Conservation (phyloP, 2,888 invertebrate genomes). For the Sinodicranocentrus sp. region DNA sequence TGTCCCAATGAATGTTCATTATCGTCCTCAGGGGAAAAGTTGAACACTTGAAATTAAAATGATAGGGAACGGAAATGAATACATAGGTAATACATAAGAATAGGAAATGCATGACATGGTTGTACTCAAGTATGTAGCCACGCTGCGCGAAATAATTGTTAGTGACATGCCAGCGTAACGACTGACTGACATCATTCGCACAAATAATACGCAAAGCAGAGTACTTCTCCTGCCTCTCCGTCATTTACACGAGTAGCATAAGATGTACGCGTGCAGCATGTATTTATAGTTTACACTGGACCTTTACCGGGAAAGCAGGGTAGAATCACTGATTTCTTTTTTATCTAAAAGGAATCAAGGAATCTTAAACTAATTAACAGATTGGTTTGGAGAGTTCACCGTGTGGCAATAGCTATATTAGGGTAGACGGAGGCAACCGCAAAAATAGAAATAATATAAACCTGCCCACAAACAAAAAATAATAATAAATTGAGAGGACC, state of each 20-base stretch:
- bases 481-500: too few species aligned
- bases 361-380: constrained; percentile 27
- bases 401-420: too few species aligned
- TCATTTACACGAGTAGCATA: neutral
- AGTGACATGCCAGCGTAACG: constrained; percentile 17
- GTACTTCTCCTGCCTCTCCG: neutral
- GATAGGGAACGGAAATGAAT: too few species aligned
- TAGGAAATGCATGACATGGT: too few species aligned
- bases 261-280: neutral
- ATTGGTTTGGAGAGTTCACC: constrained; percentile 19
- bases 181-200: constrained; percentile 58
- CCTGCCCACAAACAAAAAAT: too few species aligned
- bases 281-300: constrained; percentile 22
- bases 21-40: constrained; percentile 21
- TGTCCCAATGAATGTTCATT: constrained; percentile 27
- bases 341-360: constrained; percentile 17
- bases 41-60: constrained; percentile 27
- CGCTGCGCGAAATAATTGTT: neutral
- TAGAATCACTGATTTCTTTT: constrained; percentile 4
- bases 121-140: too few species aligned
- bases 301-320: neutral
- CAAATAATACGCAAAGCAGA: constrained; percentile 52
- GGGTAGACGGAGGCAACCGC: too few species aligned
- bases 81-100: too few species aligned
- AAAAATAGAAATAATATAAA: neutral